phyloP scores from a whole-genome alignment of 1,140 invertebrate species.

The Riptortus pedestris region DNA sequence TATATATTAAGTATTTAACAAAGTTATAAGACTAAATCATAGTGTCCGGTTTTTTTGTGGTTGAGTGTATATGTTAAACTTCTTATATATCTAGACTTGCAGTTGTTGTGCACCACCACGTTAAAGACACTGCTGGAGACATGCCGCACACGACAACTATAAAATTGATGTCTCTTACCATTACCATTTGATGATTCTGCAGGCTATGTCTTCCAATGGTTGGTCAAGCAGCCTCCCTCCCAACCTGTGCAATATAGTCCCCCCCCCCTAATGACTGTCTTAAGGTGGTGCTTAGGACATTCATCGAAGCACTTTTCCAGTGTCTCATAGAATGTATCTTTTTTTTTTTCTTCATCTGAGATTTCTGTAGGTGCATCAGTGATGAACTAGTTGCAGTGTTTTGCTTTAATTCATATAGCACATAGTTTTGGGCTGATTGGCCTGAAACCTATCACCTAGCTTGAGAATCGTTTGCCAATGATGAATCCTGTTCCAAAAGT shows the following conservation, averaged over 20 bases:
- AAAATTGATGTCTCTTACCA: constrained; percentile 26
- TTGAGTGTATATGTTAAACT: too few relatives aligned
- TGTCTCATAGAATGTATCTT: neutral
- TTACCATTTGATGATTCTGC: constrained; percentile 30
- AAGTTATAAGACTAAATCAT: too few relatives aligned
- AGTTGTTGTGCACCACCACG: too few relatives aligned
- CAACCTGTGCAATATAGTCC: constrained; percentile 26
- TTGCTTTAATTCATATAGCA: neutral
- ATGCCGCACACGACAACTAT: too few relatives aligned
- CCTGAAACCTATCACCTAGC: too few relatives aligned
- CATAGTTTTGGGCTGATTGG: neutral
- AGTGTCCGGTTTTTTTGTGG: too few relatives aligned
- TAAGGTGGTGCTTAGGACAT: constrained; percentile 13
- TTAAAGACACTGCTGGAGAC: too few relatives aligned
- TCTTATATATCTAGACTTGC: too few relatives aligned
- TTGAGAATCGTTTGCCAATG: neutral
- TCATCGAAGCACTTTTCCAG: neutral
- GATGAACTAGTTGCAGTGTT: neutral
- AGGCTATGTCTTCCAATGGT: constrained; percentile 25
- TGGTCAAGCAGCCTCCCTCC: constrained; percentile 19
- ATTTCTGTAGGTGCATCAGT: neutral
- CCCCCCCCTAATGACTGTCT: constrained; percentile 23
- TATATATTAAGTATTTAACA: too few relatives aligned
- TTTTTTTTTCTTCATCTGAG: too few relatives aligned
- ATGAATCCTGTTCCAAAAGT: neutral